These are phyloP conservation scores for Erebia ligea DNA, from an alignment of 2,888 invertebrate species.

Conservation along the genomic window DNA sequence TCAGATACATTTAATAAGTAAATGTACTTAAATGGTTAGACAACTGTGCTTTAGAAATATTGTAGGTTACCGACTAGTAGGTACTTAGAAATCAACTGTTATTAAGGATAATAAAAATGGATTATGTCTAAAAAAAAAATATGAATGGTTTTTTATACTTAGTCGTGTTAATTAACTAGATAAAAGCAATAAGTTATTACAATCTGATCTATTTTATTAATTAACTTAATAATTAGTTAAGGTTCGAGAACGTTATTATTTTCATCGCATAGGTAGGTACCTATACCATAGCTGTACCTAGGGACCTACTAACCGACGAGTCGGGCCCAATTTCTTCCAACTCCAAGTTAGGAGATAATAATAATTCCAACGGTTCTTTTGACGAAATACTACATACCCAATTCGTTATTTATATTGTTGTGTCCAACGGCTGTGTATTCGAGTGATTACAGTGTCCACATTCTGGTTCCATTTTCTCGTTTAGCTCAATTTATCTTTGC, in stretches of 20 bases:
- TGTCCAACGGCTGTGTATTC: slow-evolving; percentile 38
- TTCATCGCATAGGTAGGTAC: too few relatives aligned
- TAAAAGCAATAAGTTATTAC: too few relatives aligned
- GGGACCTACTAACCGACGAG: too few relatives aligned
- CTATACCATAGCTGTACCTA: too few relatives aligned
- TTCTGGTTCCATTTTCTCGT: slow-evolving; percentile 63
- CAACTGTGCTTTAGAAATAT: background rate
- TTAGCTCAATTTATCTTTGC: slow-evolving; percentile 76
- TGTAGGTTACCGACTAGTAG: background rate
- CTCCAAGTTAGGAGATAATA: background rate
- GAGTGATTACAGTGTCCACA: slow-evolving; percentile 39
- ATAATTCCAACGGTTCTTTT: slow-evolving; percentile 28
- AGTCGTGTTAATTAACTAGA: too few relatives aligned
- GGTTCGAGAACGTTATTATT: too few relatives aligned
- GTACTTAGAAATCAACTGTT: background rate
- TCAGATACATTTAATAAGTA: background rate
- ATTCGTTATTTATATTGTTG: slow-evolving; percentile 36
- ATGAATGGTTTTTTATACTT: too few relatives aligned
- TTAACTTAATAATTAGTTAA: too few relatives aligned
- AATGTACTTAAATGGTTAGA: background rate
- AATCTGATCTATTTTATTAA: too few relatives aligned
- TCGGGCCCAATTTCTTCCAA: too few relatives aligned
- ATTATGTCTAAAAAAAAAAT: too few relatives aligned
- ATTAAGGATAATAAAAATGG: too few relatives aligned
- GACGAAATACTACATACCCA: slow-evolving; percentile 27